Conservation (phyloP, 2,797 vertebrate genomes). For the Ctenopoma multispine region DNA sequence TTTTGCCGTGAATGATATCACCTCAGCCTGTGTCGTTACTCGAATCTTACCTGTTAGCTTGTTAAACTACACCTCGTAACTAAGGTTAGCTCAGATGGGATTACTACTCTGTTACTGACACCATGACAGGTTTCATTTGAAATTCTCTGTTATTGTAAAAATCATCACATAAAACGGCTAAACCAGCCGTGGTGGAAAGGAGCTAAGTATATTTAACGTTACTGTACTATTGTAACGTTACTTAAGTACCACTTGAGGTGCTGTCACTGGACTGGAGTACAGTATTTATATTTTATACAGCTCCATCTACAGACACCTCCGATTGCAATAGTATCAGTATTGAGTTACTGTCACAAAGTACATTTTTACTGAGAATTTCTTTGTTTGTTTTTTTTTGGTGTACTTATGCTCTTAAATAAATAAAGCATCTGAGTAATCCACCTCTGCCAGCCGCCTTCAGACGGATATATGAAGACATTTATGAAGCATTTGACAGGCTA, state of each 20-base stretch:
- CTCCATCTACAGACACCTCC: neutral
- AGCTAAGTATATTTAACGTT: neutral
- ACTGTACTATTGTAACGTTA: no score
- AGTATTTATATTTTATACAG: neutral
- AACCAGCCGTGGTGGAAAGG: neutral
- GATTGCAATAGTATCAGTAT: neutral
- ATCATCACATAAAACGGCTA: neutral
- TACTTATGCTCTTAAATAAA: neutral
- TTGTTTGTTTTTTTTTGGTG: neutral
- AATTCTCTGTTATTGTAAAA: constrained; percentile 17
- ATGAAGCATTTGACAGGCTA: neutral
- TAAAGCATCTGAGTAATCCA: neutral
- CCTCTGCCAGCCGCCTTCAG: neutral
- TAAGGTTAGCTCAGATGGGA: neutral
- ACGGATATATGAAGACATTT: constrained; percentile 2
- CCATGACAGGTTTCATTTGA: neutral
- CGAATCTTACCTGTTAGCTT: constrained; percentile 18
- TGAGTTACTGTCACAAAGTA: neutral
- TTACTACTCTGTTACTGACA: constrained; percentile 1
- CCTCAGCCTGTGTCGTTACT: neutral
- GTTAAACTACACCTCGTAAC: constrained; percentile 1
- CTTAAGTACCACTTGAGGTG: neutral
- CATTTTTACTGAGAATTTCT: no score
- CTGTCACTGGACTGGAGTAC: neutral
- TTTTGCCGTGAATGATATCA: neutral